phyloP scores from a whole-genome alignment of 2,888 invertebrate species.

The Calliphora vomitoria region DNA sequence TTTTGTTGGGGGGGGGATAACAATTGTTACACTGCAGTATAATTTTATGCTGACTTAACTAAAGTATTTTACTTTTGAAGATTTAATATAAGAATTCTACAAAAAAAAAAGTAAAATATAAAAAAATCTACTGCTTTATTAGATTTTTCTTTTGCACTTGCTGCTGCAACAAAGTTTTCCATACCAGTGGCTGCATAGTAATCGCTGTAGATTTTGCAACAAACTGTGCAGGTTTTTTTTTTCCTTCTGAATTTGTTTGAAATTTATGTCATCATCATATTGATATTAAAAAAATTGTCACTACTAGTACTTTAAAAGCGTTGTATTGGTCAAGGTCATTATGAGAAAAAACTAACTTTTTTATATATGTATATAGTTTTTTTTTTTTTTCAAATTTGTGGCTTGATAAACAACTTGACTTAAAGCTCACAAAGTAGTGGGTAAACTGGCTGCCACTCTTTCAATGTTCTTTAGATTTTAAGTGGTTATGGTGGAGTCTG shows the following conservation, averaged over 20 bases:
- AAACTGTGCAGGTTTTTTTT: slow-evolving; percentile 35
- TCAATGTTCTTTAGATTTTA: slow-evolving; percentile 40
- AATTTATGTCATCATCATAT: slow-evolving; percentile 51
- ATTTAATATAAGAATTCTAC: slow-evolving; percentile 37
- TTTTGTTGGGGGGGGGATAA: neutral
- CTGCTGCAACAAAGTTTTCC: slow-evolving; percentile 16
- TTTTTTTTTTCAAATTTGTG: slow-evolving; percentile 45
- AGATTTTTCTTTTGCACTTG: slow-evolving; percentile 43
- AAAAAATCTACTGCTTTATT: slow-evolving; percentile 27
- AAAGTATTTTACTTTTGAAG: slow-evolving; percentile 53
- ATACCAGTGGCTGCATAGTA: slow-evolving; percentile 9
- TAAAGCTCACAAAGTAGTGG: slow-evolving; percentile 46
- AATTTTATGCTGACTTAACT: slow-evolving; percentile 71
- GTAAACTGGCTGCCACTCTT: slow-evolving; percentile 53
- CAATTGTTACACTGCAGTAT: slow-evolving; percentile 67
- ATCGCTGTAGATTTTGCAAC: slow-evolving; percentile 21
- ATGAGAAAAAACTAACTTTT: slow-evolving; percentile 6
- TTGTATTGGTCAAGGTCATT: slow-evolving; percentile 66
- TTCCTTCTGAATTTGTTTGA: slow-evolving; percentile 12
- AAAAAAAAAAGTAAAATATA: neutral
- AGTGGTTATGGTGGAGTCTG: slow-evolving; percentile 5
- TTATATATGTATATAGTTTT: too few species aligned
- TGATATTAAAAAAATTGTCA: slow-evolving; percentile 25
- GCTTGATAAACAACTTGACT: slow-evolving; percentile 43
- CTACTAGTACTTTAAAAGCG: slow-evolving; percentile 17